Percentiles rank a stretch among this genome's conserved stretches.
Evolutionary conservation across 2,888 invertebrate species (phyloP).

Genomic region (Sphaerophoria rueppellii): DNA sequence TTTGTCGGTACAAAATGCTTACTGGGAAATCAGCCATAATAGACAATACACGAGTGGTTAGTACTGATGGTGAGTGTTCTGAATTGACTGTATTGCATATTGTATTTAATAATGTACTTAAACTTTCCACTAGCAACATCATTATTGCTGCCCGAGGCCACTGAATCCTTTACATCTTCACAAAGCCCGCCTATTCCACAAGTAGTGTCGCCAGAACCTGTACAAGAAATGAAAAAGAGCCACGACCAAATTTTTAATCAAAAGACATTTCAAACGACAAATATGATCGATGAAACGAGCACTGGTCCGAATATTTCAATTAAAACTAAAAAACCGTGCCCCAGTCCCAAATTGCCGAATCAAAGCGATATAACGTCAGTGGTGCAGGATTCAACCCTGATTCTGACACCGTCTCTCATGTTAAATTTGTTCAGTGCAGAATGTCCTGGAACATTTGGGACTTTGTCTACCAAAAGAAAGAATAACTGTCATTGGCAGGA

Average conservation of each 20-base stretch:
- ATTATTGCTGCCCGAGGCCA: not conserved
- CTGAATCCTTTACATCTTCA: no score
- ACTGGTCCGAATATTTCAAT: no score
- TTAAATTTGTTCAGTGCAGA: constrained; percentile 50
- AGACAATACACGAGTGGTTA: constrained; percentile 16
- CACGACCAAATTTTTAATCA: constrained; percentile 46
- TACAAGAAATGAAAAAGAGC: constrained; percentile 67
- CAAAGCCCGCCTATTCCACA: not conserved
- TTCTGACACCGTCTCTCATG: constrained; percentile 40
- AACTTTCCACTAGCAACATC: not conserved
- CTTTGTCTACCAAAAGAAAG: not conserved
- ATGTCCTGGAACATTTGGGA: not conserved
- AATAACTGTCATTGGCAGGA: constrained; percentile 36
- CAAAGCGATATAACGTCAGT: constrained; percentile 42
- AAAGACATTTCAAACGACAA: not conserved
- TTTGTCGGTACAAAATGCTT: constrained; percentile 75
- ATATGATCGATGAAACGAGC: not conserved
- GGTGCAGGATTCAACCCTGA: constrained; percentile 1
- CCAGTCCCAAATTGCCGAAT: constrained; percentile 28
- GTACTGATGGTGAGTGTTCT: not conserved
- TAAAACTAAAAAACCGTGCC: not conserved
- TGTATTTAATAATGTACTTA: no score
- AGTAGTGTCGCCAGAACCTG: constrained; percentile 49
- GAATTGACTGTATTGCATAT: no score
- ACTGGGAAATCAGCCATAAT: constrained; percentile 62